These are phyloP conservation scores for Acrobeloides nanus DNA, from an alignment of 2,888 invertebrate species.

Conservation along the genomic window DNA sequence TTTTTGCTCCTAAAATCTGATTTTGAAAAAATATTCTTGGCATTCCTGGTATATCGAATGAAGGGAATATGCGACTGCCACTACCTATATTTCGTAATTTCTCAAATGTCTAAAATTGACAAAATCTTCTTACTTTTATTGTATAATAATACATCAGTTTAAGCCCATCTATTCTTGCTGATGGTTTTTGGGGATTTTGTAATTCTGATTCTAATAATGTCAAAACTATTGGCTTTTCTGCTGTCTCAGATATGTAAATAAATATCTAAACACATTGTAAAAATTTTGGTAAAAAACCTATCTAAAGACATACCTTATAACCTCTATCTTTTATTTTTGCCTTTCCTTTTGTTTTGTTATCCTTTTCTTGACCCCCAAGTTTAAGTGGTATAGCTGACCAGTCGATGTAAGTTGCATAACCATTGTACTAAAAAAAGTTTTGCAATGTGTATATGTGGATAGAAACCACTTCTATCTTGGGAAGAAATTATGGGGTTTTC, in stretches of 20 bases:
- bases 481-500: too few relatives aligned
- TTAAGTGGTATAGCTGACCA: conserved; percentile 29
- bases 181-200: conserved; percentile 32
- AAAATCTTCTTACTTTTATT: too few relatives aligned
- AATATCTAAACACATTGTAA: conserved; percentile 15
- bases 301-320: conserved; percentile 20
- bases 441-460: too few relatives aligned
- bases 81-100: too few relatives aligned
- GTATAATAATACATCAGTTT: conserved; percentile 44
- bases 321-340: conserved; percentile 23
- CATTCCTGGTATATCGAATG: too few relatives aligned
- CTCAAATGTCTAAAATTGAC: too few relatives aligned
- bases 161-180: conserved; percentile 44
- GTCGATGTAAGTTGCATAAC: conserved; percentile 34
- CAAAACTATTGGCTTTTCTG: conserved; percentile 27
- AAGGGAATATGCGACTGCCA: too few relatives aligned
- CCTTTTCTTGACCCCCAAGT: too few relatives aligned
- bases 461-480: too few relatives aligned
- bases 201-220: conserved; percentile 33
- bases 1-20: too few relatives aligned
- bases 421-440: too few relatives aligned
- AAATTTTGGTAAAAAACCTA: conserved; percentile 12
- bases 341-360: conserved; percentile 23
- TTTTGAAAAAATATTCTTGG: too few relatives aligned
- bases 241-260: conserved; percentile 30